Conservation (phyloP, 2,888 invertebrate species). For the Macaria liturata region DNA sequence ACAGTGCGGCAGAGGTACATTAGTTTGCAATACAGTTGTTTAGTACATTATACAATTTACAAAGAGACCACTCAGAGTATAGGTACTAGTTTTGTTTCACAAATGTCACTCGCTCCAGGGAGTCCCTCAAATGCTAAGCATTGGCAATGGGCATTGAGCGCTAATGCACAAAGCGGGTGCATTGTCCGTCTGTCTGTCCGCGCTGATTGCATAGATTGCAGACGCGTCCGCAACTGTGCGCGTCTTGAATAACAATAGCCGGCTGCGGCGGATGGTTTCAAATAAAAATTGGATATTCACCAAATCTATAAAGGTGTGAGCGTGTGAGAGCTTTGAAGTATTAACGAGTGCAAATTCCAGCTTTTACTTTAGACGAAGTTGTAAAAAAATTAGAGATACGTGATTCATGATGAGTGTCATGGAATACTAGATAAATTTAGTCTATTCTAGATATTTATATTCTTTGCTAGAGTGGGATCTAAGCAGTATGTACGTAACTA, state of each 20-base stretch:
- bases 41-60: too few species aligned
- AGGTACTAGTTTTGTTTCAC: not conserved
- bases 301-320: not conserved
- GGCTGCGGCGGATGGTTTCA: constrained; percentile 1
- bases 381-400: too few species aligned
- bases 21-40: too few species aligned
- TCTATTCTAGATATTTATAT: too few species aligned
- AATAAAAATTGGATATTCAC: constrained; percentile 6
- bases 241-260: constrained; percentile 50
- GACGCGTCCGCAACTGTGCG: constrained; percentile 37
- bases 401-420: too few species aligned
- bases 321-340: not conserved
- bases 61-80: too few species aligned
- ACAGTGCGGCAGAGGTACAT: too few species aligned
- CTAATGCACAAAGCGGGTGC: constrained; percentile 60
- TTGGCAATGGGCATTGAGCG: constrained; percentile 20
- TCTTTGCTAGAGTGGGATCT: too few species aligned
- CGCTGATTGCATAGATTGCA: constrained; percentile 62
- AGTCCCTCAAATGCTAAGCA: constrained; percentile 11
- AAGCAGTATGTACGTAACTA: too few species aligned
- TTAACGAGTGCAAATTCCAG: too few species aligned
- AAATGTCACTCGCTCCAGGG: constrained; percentile 2
- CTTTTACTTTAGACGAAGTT: too few species aligned
- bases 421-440: too few species aligned
- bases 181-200: constrained; percentile 37